Evolutionary conservation across 2,888 invertebrate species (phyloP), one percentile per base, ranked within the genome.

Genomic region (Leptinotarsa haldemani): DNA sequence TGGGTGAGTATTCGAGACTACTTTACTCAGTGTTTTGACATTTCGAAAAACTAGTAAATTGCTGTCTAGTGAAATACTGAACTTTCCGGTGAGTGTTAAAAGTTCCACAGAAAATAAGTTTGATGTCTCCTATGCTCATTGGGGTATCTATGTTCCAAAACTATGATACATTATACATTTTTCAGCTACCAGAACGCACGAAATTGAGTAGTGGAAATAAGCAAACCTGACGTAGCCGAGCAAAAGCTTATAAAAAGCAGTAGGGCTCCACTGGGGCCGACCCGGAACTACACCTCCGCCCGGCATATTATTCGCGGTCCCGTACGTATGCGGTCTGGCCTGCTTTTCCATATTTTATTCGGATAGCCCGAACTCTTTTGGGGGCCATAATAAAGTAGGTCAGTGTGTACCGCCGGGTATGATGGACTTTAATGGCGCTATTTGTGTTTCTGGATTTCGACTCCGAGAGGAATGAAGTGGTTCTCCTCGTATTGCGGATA

Each of bases 341-440:
- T n/a, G 40, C 61, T 61, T 18, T n/a, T 61, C n/a, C 40, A 61
- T 61, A 61, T 61, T 61, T 61, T 61, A 61, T 61, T 61, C 61
- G 61, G 16, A 61, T 61, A 40, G 30, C 30, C 40, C 61, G 40
- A 61, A 61, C 30, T 61, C 61, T 61, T 61, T 61, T 13, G 61
- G 58, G 61, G 25, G 61, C 40, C 61, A 12, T 61, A 25, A 61
- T 61, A 61, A 61, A 61, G 9, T 61, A n/a, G 61, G 61, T 61
- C 61, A 61, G 61, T 40, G 61, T 61, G n/a, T 16, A 61, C 25
- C 30, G 30, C 5, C 18, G 61, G n/a, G 18, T 61, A 13, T 61
- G 30, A 61, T 61, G 61, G 61, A 61, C 61, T 61, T n/a, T 61
- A 30, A 61, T 61, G 30, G 61, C 61, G n/a, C 61, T 12, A n/a